Evolutionary conservation across 2,888 invertebrate species (phyloP).

Genomic region (Byasa hedistus): DNA sequence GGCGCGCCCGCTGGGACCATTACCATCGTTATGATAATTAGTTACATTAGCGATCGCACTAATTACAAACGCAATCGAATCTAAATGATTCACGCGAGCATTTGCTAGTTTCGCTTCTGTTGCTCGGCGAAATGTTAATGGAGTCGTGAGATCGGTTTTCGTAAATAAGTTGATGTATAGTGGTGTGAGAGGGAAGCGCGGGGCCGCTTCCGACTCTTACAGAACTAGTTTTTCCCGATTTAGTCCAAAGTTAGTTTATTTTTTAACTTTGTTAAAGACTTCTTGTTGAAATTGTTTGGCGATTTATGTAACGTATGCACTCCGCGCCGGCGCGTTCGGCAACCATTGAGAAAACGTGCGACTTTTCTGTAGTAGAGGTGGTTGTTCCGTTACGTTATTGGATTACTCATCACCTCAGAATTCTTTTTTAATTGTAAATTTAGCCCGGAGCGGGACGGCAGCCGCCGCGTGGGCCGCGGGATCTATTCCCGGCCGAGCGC

Average conservation of each 20-base stretch:
- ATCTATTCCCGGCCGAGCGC: neutral
- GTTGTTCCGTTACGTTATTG: neutral
- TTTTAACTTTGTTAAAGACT: neutral
- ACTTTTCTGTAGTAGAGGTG: neutral
- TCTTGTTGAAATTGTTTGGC: too few relatives aligned
- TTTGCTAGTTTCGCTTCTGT: too few relatives aligned
- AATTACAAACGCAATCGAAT: constrained; percentile 29
- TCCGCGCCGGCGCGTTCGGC: too few relatives aligned
- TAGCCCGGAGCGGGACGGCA: neutral
- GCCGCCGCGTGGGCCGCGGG: neutral
- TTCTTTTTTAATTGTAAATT: neutral
- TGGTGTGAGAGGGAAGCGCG: too few relatives aligned
- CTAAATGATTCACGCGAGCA: constrained; percentile 6
- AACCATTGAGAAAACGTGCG: neutral
- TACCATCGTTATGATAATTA: constrained; percentile 33
- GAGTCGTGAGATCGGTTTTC: too few relatives aligned
- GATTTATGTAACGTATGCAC: too few relatives aligned
- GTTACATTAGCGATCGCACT: constrained; percentile 30
- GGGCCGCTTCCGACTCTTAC: too few relatives aligned
- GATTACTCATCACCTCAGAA: constrained; percentile 1
- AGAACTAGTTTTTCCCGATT: too few relatives aligned
- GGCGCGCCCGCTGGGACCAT: neutral
- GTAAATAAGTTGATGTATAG: too few relatives aligned
- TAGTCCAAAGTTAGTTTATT: neutral
- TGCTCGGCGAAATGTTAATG: too few relatives aligned